Base-by-base conservation (phyloP, 2,113 vertebrate genomes). In the Siniperca knerii region DNA sequence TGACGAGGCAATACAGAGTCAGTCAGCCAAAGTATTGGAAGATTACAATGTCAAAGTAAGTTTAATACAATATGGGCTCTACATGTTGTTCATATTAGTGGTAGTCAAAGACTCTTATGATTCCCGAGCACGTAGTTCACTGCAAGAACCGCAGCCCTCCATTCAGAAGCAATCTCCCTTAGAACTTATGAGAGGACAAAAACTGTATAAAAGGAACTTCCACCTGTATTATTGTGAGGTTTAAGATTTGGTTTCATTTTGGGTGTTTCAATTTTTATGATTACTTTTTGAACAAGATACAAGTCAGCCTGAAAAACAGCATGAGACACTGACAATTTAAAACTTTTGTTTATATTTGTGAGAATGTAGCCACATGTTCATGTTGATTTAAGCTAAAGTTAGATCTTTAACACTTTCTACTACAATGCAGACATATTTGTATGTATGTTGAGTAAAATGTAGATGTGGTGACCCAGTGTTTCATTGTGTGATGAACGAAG, bases 11-110 rank as follows among this genome's bases (percentile, higher is more conserved):
- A 77, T 33, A 44, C 65, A 85, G 81, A 86, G 1, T 71, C 58
- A 52, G 67, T 87, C 84, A 86, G 74, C 68, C 85, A 92, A 88
- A 84, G 72, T 92, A 91, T 87, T 91, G 83, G 35, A 91, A 87
- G 81, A 90, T 87, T 90, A 82, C 73, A 87, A 82, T 62, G 42
- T 85, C 80, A 91, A 82, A 83, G 65, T 79, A 81, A 76, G 66
- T 89, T 86, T 79, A 79, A 86, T 76, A 82, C 84, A 87, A 87
- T 73, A 81, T 71, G 29, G 70, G 61, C 76, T 87, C 42, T 61
- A 74, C 69, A 57, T 83, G 68, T 73, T 85, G 62, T 79, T 89
- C 76, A 65, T 80, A 40, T 68, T 66, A 69, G 69, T 25, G 55
- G 13, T 57, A 55, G 50, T 79, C 50, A 72, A 79, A 73, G 68